These are phyloP conservation scores for Drosophila dives DNA, from an alignment of 2,888 invertebrate genomes.

Conservation along the genomic window DNA sequence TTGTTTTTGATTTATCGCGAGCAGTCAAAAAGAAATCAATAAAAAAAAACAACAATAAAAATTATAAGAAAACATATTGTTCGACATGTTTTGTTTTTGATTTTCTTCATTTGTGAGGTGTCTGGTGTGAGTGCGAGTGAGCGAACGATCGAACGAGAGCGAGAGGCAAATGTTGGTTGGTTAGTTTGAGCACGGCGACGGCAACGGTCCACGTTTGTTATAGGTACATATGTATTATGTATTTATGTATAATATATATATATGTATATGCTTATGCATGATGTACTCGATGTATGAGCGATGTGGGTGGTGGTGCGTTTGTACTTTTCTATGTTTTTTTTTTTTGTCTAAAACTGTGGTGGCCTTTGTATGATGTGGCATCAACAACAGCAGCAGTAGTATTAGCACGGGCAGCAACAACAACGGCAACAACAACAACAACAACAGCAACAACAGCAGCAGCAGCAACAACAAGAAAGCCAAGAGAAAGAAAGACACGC, in stretches of 20 bases:
- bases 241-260: neutral
- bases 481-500: conserved; percentile 17
- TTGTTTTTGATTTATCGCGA: conserved; percentile 42
- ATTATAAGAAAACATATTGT: conserved; percentile 71
- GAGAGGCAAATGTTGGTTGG: conserved; percentile 39
- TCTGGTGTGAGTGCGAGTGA: conserved; percentile 62
- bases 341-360: neutral
- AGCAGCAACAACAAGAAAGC: conserved; percentile 41
- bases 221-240: conserved; percentile 33
- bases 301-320: conserved; percentile 7
- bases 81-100: conserved; percentile 25
- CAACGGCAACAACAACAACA: conserved; percentile 40
- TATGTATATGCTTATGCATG: neutral
- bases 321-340: neutral
- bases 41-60: conserved; percentile 76
- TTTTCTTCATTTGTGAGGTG: conserved; percentile 42
- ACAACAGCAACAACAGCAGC: conserved; percentile 40
- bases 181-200: conserved; percentile 43
- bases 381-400: neutral
- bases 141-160: conserved; percentile 43
- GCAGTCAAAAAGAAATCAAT: conserved; percentile 69
- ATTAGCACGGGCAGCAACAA: conserved; percentile 18
- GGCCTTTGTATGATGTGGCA: conserved; percentile 9
- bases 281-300: conserved; percentile 3
- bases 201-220: conserved; percentile 57